Percentiles rank a stretch among this genome's conserved stretches.
Evolutionary conservation across 2,888 invertebrate species (phyloP).

Genomic region (Cerceris ruficornis): DNA sequence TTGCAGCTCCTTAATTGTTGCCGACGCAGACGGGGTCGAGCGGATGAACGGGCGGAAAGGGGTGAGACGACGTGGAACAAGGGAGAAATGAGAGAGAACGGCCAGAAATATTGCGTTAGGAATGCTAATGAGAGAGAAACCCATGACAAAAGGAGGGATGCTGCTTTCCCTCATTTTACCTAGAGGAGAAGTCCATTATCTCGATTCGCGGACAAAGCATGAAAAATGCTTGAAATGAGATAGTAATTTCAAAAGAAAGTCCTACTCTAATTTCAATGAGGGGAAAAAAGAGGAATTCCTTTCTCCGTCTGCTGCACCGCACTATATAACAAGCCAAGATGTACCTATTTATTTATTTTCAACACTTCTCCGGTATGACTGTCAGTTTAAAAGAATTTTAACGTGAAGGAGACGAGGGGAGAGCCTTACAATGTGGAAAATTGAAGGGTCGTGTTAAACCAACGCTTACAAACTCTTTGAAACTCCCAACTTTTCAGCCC

Average conservation of each 20-base stretch:
- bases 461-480: no score
- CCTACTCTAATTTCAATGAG: conserved; percentile 16
- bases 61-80: conserved; percentile 4
- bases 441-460: no score
- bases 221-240: conserved; percentile 45
- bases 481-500: no score
- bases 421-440: no score
- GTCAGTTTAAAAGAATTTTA: no score
- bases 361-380: background rate
- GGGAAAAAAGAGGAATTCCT: background rate
- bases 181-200: conserved; percentile 49
- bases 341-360: background rate
- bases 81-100: conserved; percentile 29
- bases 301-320: no score
- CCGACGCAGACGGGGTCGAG: conserved; percentile 4
- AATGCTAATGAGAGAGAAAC: conserved; percentile 57
- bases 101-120: conserved; percentile 56
- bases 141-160: conserved; percentile 32
- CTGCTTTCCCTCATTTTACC: conserved; percentile 33
- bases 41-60: conserved; percentile 8
- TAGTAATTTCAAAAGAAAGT: conserved; percentile 44
- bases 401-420: no score
- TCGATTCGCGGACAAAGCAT: conserved; percentile 42
- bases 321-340: background rate
- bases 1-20: conserved; percentile 33